Percentiles rank a stretch among this genome's conserved stretches.
Conservation (phyloP, 2,113 vertebrate genomes). For the Anoura caudifer region DNA sequence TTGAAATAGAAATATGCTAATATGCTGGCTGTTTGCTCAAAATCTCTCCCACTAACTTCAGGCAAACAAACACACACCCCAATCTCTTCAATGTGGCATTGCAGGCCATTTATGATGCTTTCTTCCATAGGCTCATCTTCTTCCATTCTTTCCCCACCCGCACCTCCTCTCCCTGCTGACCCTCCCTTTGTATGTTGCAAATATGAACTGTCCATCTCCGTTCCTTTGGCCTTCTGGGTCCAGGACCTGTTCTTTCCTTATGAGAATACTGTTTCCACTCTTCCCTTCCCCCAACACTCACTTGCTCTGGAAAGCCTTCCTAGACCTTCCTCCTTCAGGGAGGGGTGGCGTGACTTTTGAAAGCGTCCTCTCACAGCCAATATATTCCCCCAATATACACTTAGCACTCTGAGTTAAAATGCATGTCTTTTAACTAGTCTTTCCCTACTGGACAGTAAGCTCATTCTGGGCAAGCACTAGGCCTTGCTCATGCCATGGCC, state of each 20-base stretch:
- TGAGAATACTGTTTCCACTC: not conserved
- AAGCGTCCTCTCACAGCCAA: not conserved
- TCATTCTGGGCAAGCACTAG: not conserved
- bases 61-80: not conserved
- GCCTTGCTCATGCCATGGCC: not conserved
- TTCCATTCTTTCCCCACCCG: not conserved
- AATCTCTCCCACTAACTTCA: not conserved
- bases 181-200: not conserved
- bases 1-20: not conserved
- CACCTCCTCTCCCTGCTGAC: too few relatives aligned
- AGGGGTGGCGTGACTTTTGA: not conserved
- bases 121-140: not conserved
- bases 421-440: not conserved
- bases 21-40: not conserved
- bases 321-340: not conserved
- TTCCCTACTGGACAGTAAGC: not conserved
- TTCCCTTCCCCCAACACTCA: not conserved
- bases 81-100: not conserved
- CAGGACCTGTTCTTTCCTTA: not conserved
- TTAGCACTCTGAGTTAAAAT: not conserved
- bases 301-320: not conserved
- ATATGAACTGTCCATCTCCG: not conserved
- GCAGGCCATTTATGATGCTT: not conserved
- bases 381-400: not conserved
- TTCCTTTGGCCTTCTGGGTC: not conserved